These are phyloP conservation scores for Pongo abelii DNA, from an alignment of 2,113 vertebrate species.

Conservation along the genomic window DNA sequence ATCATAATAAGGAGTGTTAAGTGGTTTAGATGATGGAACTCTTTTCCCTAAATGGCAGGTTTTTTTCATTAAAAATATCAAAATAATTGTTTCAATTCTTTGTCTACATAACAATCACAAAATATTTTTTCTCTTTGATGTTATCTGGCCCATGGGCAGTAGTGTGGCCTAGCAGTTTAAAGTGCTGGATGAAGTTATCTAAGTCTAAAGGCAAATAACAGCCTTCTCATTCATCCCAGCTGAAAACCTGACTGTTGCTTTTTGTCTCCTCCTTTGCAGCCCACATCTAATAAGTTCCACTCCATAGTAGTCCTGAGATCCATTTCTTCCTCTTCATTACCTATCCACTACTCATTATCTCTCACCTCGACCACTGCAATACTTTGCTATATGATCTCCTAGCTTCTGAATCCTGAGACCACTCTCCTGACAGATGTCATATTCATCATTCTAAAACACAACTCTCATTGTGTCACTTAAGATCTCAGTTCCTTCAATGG, in stretches of 20 bases:
- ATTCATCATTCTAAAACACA: not conserved
- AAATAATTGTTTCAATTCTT: not conserved
- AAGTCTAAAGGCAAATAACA: not conserved
- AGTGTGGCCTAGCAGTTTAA: too few relatives aligned
- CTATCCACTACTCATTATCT: not conserved
- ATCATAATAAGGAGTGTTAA: not conserved
- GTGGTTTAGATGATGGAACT: not conserved
- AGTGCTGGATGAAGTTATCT: not conserved
- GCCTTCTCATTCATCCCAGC: not conserved
- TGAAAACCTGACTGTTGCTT: not conserved
- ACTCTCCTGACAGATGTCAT: not conserved
- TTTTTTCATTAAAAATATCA: not conserved
- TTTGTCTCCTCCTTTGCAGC: not conserved
- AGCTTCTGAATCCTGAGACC: not conserved
- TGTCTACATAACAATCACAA: not conserved
- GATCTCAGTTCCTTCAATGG: not conserved
- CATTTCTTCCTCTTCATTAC: not conserved
- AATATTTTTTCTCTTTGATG: not conserved
- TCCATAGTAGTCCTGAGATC: not conserved
- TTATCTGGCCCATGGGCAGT: not conserved
- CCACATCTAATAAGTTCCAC: not conserved
- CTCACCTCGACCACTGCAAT: not conserved
- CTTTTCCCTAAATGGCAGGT: not conserved
- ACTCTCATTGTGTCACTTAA: not conserved
- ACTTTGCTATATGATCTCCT: not conserved